Evolutionary conservation across 2,797 vertebrate species (phyloP), one percentile per base, ranked within the genome.

Genomic region (Philypnodon macrostomus): DNA sequence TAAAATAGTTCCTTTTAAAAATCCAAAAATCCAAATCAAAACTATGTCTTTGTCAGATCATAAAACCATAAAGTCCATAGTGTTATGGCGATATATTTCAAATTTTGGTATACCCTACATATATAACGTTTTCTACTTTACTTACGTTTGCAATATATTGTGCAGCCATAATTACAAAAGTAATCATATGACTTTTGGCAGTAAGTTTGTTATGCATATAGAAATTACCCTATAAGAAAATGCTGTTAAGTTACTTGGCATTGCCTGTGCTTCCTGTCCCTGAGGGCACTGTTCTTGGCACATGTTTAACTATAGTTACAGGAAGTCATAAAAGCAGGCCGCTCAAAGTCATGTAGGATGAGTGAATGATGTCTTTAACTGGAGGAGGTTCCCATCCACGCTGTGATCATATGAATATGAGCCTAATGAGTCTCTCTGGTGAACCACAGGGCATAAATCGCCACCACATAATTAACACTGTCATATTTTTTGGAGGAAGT

Each of bases 291-390:
- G n/a, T 53, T 11, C 7, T 19, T 52, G 46, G 24, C 65, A 19
- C 46, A 19, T 35, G 35, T 14, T 13, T 1, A 12, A 37, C 21
- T 34, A 2, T 12, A 37, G 17, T 64, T 60, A 59, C 34, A 38
- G 59, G 62, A 75, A 65, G 51, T 33, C 39, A 14, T 56, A 23
- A 62, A 67, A 54, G 4, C 39, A 13, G 58, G 53, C 58, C 53
- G 53, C 56, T 47, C 18, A 57, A 59, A 75, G 58, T 67, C 50
- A 56, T 63, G 31, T 23, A 29, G 36, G 48, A 74, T 33, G 61
- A 53, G 52, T 68, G 61, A 53, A 49, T 68, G 53, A 59, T 61
- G 59, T 61, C 18, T 77, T 73, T 50, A 57, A 62, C 45, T 41
- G 4, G 46, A 49, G 27, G 50, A 48, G 42, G 41, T 63, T 56